Evolutionary conservation across 2,113 vertebrate genomes (phyloP), one percentile per base, ranked within the genome.

Genomic region (Phocoena sinus): DNA sequence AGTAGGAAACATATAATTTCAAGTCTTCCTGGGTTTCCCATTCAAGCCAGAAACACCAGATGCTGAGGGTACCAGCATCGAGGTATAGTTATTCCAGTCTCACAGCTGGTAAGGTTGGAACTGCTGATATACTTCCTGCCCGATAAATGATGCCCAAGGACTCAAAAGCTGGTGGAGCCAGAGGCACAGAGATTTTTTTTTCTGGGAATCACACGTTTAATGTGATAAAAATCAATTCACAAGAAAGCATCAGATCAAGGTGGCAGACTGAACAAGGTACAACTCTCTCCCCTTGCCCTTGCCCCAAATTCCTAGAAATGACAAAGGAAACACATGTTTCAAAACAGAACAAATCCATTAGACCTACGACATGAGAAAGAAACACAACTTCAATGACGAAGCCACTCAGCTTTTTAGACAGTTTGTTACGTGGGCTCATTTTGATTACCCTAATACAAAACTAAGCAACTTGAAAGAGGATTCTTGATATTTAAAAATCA

Each of bases 1-100:
- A 38, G 58, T 8, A 25, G 41, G 28, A 15, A 23, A 3, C 11
- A 20, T 50, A 1, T 23, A 20, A n/a, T 11, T 53, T 33, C 83
- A 5, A 2, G 20, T 12, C 38, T 15, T 47, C 25, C 21, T 20
- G 38, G 12, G 58, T 53, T 63, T 86, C 67, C 56, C 33, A 9
- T 15, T 73, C 20, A 14, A 2, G 13, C 86, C 2, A 0, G 58
- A 3, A 83, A 36, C 4, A 1, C 3, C 28, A 23, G 47, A 0
- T 0, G 21, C 44, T 2, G 0, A 71, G 88, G 17, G 21, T 0
- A 6, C 0, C 1, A 65, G 26, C 5, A 0, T 36, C 20, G 33
- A 2, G 65, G 4, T 3, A 5, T 0, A 38, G 33, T 7, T 10
- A 50, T 1, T 63, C 20, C 38, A 36, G 20, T 71, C 20, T 71